Conservation (phyloP, 53 echinoderm and acorn worm genomes). For the Mesocentrotus franciscanus region DNA sequence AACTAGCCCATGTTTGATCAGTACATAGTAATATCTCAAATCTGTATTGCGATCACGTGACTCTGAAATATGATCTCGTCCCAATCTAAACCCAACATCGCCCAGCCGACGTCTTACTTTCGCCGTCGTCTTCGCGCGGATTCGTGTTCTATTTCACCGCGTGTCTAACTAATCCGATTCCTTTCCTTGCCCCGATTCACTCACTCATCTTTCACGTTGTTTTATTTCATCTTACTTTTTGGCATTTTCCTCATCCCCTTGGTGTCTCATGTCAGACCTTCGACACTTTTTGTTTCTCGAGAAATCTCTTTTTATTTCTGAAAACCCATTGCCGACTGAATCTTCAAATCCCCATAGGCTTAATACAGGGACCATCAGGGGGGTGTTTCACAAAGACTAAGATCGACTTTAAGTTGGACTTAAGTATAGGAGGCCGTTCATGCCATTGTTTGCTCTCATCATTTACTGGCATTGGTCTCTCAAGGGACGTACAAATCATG, state of each 20-base stretch:
- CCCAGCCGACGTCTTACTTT: not conserved
- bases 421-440: no score
- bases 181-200: not conserved
- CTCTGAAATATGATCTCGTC: slow-evolving; percentile 33
- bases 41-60: slow-evolving; percentile 35
- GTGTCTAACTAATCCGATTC: not conserved
- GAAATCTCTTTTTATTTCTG: no score
- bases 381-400: no score
- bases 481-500: no score
- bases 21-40: slow-evolving; percentile 49
- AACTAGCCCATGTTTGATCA: not conserved
- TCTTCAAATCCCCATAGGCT: no score
- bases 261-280: not conserved
- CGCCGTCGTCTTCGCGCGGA: not conserved
- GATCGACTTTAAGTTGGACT: no score
- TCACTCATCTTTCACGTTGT: not conserved
- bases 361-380: no score
- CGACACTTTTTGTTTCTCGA: not conserved
- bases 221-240: not conserved
- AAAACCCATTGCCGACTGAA: no score
- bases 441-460: no score
- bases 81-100: not conserved
- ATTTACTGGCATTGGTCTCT: no score
- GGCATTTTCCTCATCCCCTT: not conserved
- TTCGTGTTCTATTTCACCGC: not conserved